Conservation (phyloP, 1,140 invertebrate species). For the Drosophila melanica region DNA sequence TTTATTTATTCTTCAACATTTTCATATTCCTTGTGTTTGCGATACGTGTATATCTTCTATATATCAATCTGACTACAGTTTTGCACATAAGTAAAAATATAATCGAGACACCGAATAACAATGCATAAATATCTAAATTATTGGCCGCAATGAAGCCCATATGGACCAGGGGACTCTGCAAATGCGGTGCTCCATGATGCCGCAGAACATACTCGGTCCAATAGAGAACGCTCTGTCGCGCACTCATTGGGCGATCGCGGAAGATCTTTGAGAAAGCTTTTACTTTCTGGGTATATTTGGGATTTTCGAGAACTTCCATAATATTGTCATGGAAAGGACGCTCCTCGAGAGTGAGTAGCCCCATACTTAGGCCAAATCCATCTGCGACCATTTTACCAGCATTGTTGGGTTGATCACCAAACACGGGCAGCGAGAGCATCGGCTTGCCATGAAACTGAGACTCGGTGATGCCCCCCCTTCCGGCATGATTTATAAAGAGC, state of each 20-base stretch:
- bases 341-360: conserved; percentile 84
- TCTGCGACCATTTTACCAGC: conserved; percentile 44
- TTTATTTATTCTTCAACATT: conserved; percentile 1
- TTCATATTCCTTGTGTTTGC: not conserved
- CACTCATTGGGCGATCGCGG: conserved; percentile 61
- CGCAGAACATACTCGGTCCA: conserved; percentile 84
- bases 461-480: conserved; percentile 85
- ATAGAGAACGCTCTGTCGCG: conserved; percentile 81
- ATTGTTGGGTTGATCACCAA: conserved; percentile 75
- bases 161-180: conserved; percentile 55
- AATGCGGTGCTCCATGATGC: conserved; percentile 80
- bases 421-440: conserved; percentile 84
- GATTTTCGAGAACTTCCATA: conserved; percentile 55
- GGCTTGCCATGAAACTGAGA: conserved; percentile 85
- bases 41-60: not conserved
- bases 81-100: not conserved
- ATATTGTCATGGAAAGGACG: conserved; percentile 56
- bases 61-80: not conserved
- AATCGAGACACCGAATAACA: conserved; percentile 12
- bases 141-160: conserved; percentile 75
- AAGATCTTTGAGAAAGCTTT: conserved; percentile 54
- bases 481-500: conserved; percentile 89
- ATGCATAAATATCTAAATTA: conserved; percentile 56
- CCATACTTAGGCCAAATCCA: conserved; percentile 67
- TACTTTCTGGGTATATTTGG: conserved; percentile 38